These are phyloP conservation scores for Hydractinia symbiolongicarpus DNA, from an alignment of 30 jellyfish, hydroid and myxozoan genomes.

Conservation along the genomic window DNA sequence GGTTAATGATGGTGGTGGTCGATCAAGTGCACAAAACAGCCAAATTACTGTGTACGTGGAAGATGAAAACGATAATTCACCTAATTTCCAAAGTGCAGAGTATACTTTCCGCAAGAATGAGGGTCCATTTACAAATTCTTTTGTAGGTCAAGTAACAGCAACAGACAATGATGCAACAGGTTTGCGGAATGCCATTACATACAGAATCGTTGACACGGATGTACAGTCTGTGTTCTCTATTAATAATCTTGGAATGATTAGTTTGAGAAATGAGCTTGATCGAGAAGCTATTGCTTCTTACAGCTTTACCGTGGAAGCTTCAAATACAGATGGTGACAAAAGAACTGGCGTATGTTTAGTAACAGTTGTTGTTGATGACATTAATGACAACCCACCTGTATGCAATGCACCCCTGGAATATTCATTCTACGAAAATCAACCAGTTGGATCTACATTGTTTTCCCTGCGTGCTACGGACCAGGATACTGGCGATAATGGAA, in stretches of 20 bases:
- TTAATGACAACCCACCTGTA: constrained; percentile 72
- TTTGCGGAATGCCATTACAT: constrained; percentile 31
- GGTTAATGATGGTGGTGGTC: constrained; percentile 50
- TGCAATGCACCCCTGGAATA: constrained; percentile 40
- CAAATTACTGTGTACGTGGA: constrained; percentile 39
- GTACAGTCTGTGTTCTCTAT: constrained; percentile 19
- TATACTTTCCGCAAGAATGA: constrained; percentile 45
- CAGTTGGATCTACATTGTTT: constrained; percentile 21
- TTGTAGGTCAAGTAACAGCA: constrained; percentile 41
- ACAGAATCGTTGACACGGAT: constrained; percentile 49
- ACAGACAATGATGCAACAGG: constrained; percentile 53
- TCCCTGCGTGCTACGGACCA: constrained; percentile 58
- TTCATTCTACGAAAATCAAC: constrained; percentile 16
- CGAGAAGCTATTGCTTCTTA: constrained; percentile 39
- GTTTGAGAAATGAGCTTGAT: constrained; percentile 39
- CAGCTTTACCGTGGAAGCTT: constrained; percentile 35
- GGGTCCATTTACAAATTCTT: constrained; percentile 38
- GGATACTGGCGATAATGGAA: constrained; percentile 72
- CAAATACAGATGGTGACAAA: constrained; percentile 18
- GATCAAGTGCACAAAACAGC: constrained; percentile 18
- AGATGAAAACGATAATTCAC: constrained; percentile 85
- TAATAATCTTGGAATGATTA: constrained; percentile 41
- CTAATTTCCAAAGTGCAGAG: constrained; percentile 37
- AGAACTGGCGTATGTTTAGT: constrained; percentile 26
- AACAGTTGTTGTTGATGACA: constrained; percentile 41